Percentiles rank a stretch among this genome's conserved stretches.
Conservation (phyloP, 1,140 invertebrate species). For the Oreohelix idahoensis region DNA sequence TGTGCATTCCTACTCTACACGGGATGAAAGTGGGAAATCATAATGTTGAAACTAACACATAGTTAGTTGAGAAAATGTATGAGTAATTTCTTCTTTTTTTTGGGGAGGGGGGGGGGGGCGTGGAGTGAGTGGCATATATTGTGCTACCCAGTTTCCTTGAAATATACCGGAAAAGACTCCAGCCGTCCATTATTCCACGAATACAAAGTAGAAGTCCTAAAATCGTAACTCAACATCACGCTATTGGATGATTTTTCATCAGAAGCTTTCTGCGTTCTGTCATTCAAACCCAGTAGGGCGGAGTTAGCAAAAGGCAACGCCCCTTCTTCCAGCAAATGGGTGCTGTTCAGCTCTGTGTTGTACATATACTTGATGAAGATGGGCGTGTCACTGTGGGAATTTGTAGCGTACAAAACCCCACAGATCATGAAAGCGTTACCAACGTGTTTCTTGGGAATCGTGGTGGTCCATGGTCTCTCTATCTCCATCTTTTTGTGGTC, state of each 20-base stretch:
- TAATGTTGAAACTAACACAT: too few species aligned
- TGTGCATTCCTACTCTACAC: too few species aligned
- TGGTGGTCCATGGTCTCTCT: constrained; percentile 59
- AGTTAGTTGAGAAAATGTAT: too few species aligned
- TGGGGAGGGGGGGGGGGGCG: too few species aligned
- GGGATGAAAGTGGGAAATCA: too few species aligned
- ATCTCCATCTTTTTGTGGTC: constrained; percentile 56
- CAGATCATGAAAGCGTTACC: constrained; percentile 68
- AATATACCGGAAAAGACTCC: constrained; percentile 54
- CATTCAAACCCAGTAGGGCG: constrained; percentile 32
- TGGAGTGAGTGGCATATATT: too few species aligned
- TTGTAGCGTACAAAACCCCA: constrained; percentile 61
- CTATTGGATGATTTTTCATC: constrained; percentile 42
- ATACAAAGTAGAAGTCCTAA: constrained; percentile 53
- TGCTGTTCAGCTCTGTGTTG: constrained; percentile 58
- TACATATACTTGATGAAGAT: constrained; percentile 63
- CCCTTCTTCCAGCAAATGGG: constrained; percentile 43
- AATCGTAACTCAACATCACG: constrained; percentile 64
- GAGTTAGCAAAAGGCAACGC: constrained; percentile 55
- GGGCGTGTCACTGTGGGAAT: constrained; percentile 58
- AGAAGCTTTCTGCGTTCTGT: neutral
- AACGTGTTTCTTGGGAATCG: constrained; percentile 49
- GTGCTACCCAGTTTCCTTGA: constrained; percentile 14
- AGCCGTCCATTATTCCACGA: constrained; percentile 63
- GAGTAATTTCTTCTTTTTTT: too few species aligned